Evolutionary conservation across 2,113 vertebrate genomes (phyloP), one percentile per base, ranked within the genome.

Genomic region (Phyllopteryx taeniolatus): DNA sequence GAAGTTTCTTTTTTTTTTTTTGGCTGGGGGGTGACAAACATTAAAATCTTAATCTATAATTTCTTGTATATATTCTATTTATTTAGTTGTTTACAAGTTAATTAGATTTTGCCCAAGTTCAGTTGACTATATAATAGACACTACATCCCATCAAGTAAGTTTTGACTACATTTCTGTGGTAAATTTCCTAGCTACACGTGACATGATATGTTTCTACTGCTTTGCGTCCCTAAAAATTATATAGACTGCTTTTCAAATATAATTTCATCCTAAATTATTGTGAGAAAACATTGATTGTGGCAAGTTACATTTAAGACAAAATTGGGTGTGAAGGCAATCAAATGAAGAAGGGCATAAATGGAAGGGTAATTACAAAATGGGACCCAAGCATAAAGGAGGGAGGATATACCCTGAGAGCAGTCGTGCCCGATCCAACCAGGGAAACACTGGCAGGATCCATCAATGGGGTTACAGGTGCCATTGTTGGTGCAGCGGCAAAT

Each of bases 401-500:
- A 56, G 70, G 75, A 66, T 91, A 89, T 93, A 99, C 98, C 92
- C 80, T 97, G 97, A 27, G 97, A 97, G 87, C 98, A 99, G 89
- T 99, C 96, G 0, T 87, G 93, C 76, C 96, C 96, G 1, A 96
- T 96, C 98, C 98, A 99, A 44, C 98, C 98, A 0, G 98, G 95
- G 60, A 95, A 95, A 35, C 98, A 99, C 70, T 98, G 98, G 79
- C 98, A 99, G 1, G 96, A 95, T 20, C 98, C 98, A 3, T 99
- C 98, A 0, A 95, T 95, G 47, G 96, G 96, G 66, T 95, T 99
- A 90, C 98, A 99, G 43, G 98, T 98, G 70, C 96, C 95, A 0
- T 99, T 99, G 93, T 99, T 98, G 27, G 95, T 95, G 89, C 98
- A 99, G 82, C 92, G 85, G 27, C 98, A 99, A 75, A 92, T 79